Evolutionary conservation across 2,797 vertebrate genomes (phyloP).

Genomic region (Otus scops): DNA sequence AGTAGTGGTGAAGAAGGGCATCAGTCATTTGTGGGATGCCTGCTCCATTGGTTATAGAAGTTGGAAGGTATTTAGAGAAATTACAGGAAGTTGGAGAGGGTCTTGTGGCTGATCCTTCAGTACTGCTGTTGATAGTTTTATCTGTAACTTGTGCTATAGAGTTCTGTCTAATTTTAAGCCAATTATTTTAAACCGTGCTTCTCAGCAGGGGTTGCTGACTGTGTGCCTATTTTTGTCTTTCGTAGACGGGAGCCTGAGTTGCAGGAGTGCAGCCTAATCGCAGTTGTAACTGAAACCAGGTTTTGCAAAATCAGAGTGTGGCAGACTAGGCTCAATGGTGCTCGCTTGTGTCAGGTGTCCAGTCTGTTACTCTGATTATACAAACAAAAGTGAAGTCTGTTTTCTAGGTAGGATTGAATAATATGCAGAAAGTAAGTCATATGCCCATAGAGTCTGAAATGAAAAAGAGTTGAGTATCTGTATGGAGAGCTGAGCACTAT

Average conservation of each 20-base stretch:
- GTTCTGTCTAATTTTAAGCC: background rate
- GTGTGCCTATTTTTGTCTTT: background rate
- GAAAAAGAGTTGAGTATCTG: background rate
- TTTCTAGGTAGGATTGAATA: background rate
- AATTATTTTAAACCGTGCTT: background rate
- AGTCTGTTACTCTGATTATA: background rate
- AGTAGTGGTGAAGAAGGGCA: background rate
- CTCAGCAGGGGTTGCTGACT: background rate
- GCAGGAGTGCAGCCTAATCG: background rate
- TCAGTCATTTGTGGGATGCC: background rate
- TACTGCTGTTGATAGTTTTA: background rate
- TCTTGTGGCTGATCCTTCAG: background rate
- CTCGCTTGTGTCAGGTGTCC: background rate
- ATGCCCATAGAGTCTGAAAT: background rate
- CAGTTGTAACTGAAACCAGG: background rate
- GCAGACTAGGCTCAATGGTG: background rate
- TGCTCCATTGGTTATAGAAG: background rate
- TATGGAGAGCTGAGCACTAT: background rate
- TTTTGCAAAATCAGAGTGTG: background rate
- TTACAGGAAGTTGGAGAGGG: background rate
- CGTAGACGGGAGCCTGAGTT: fast-evolving
- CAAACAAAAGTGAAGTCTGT: background rate
- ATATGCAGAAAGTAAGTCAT: background rate
- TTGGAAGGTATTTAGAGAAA: background rate
- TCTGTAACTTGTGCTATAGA: background rate